phyloP scores from a whole-genome alignment of 2,113 vertebrate species.

The Regulus satrapa region DNA sequence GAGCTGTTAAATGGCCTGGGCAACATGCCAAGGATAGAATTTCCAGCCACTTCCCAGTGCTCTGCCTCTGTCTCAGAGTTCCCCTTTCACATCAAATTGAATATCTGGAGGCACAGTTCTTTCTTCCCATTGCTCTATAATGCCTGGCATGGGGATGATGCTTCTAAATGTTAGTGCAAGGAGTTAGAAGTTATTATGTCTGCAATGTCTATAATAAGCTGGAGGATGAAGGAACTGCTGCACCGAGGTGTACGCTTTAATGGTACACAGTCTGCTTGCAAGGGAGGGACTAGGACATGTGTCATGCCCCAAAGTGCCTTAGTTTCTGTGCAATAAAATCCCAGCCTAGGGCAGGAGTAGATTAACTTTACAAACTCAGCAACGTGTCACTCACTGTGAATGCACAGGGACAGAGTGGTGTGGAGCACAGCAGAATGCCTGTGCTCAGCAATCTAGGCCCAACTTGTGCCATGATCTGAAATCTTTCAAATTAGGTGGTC shows the following conservation, averaged over 20 bases:
- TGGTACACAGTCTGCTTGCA: neutral
- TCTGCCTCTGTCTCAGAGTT: neutral
- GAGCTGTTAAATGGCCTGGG: neutral
- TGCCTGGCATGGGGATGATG: neutral
- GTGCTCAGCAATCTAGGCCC: neutral
- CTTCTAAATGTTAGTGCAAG: neutral
- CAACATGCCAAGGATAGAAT: neutral
- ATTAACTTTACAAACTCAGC: accelerated
- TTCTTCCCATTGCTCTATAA: neutral
- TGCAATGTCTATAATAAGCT: neutral
- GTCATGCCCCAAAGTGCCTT: too few relatives aligned
- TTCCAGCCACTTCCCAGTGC: neutral
- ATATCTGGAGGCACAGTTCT: neutral
- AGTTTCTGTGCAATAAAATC: neutral
- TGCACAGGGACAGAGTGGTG: neutral
- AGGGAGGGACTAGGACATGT: accelerated
- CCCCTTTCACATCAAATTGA: neutral
- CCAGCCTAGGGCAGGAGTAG: neutral
- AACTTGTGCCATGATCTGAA: accelerated
- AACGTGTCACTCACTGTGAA: too few relatives aligned
- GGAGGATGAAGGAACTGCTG: neutral
- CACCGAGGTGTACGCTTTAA: neutral
- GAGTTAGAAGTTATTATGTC: neutral
- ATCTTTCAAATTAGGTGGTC: neutral
- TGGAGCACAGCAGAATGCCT: neutral